Base-by-base conservation (phyloP, 2,113 vertebrate genomes). In the Alligator sinensis region DNA sequence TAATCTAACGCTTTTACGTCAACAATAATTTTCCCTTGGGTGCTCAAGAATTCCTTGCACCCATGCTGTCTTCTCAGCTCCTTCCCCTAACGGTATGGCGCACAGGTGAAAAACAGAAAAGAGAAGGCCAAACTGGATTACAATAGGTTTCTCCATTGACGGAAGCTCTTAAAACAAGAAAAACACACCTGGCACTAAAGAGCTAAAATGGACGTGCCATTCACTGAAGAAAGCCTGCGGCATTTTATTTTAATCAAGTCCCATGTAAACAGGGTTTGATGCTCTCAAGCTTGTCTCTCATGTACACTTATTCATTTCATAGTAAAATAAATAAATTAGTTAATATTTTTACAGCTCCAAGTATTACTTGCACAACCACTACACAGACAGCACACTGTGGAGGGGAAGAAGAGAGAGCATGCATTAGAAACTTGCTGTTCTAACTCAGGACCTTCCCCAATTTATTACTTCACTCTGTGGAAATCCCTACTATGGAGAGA, bases 1-100 rank as follows among this genome's bases (percentile, higher is more conserved):
- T 21, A 10, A 84, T 70, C 63, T 94, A 88, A 81, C 34, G 15
- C 4, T 96, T 97, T 87, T 82, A 96, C 78, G 38, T 94, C 70
- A 91, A 74, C 38, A 93, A 90, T 21, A 87, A 47, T 80, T 93
- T 93, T 89, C 62, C 28, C 82, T 90, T 82, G 19, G 14, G 30
- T 72, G 16, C 66, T 79, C 21, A 89, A 82, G 85, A 80, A 88
- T 82, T 89, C 59, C 30, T 93, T 59, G 59, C 34, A 93, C 82
- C 22, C 54, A 34, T 24, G 72, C n/a, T 91, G 88, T 95, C 64
- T 92, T 87, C 80, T 90, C 75, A 92, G 61, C 21, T 38, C 72
- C 57, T 57, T 91, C 10, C 28, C 83, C 25, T 84, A 66, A 77
- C 55, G 77, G 25, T 75, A 94, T 4, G 92, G 68, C 18, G 72